Conservation (phyloP, 1,140 invertebrate species). For the Luehdorfia chinensis region DNA sequence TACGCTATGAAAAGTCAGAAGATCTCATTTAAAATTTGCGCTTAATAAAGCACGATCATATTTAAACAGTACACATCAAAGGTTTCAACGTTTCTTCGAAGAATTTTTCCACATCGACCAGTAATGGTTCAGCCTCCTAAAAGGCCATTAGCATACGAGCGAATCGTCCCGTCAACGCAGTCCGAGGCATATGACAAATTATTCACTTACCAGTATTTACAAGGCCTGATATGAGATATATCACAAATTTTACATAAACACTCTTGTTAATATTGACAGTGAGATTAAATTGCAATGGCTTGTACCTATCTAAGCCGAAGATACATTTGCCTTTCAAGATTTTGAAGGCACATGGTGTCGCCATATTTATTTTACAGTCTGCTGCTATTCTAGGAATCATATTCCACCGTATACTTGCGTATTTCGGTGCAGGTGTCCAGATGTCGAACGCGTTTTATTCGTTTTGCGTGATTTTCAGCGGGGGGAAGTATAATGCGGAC, state of each 20-base stretch:
- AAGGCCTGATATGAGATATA: constrained; percentile 14
- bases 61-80: constrained; percentile 23
- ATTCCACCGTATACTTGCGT: constrained; percentile 54
- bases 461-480: constrained; percentile 11
- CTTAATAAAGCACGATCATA: no score
- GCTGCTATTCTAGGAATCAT: constrained; percentile 73
- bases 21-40: no score
- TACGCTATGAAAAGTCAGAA: no score
- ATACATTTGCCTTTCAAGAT: constrained; percentile 26
- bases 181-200: constrained; percentile 64
- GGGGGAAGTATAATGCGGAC: constrained; percentile 21
- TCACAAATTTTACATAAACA: constrained; percentile 7
- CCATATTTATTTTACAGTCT: constrained; percentile 69
- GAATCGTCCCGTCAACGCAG: constrained; percentile 57
- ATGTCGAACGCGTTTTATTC: constrained; percentile 37
- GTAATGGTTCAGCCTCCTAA: constrained; percentile 30
- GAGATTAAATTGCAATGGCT: constrained; percentile 22
- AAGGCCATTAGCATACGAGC: constrained; percentile 55
- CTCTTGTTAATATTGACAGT: constrained; percentile 9
- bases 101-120: constrained; percentile 26
- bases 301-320: not conserved
- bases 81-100: constrained; percentile 23
- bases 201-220: constrained; percentile 45
- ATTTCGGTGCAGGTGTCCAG: constrained; percentile 69
- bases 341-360: constrained; percentile 67